phyloP scores from a whole-genome alignment of 2,888 invertebrate genomes.

The Acanthosoma haemorrhoidale region DNA sequence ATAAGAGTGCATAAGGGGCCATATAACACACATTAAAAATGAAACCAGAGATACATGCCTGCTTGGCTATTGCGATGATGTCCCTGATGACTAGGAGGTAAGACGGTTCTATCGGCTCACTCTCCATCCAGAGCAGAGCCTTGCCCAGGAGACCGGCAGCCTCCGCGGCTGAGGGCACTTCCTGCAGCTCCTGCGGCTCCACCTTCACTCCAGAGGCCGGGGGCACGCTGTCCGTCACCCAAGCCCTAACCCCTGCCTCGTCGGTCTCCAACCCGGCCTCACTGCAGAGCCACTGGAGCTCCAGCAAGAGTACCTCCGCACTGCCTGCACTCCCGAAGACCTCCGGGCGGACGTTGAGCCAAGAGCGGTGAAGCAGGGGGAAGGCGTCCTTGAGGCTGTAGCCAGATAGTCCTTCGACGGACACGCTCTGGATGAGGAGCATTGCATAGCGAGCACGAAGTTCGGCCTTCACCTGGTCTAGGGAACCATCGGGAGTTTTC shows the following conservation, averaged over 20 bases:
- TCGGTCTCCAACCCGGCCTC: constrained; percentile 45
- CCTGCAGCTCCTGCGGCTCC: constrained; percentile 38
- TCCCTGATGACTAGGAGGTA: constrained; percentile 44
- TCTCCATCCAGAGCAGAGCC: constrained; percentile 51
- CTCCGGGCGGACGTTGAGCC: constrained; percentile 48
- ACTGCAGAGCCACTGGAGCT: constrained; percentile 44
- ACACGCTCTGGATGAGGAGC: constrained; percentile 42
- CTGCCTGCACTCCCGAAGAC: constrained; percentile 47
- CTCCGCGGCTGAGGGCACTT: constrained; percentile 46
- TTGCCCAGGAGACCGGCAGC: constrained; percentile 47
- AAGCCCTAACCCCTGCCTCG: constrained; percentile 30
- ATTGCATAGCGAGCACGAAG: constrained; percentile 46
- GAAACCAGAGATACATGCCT: too few species aligned
- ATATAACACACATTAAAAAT: too few species aligned
- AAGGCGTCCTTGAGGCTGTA: constrained; percentile 50
- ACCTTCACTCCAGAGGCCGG: constrained; percentile 31
- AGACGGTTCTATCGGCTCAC: constrained; percentile 49
- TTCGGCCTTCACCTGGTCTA: constrained; percentile 46
- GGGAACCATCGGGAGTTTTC: constrained; percentile 42
- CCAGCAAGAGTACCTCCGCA: constrained; percentile 42
- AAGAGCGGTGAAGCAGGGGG: constrained; percentile 49
- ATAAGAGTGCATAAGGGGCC: too few species aligned
- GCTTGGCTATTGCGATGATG: constrained; percentile 44
- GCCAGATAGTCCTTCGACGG: constrained; percentile 43
- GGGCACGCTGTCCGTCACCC: constrained; percentile 36